A percentile compares a stretch with the other conserved stretches of the same genome.
Evolutionary conservation across 2,888 invertebrate genomes (phyloP).

Genomic region (Cerastis leucographa): DNA sequence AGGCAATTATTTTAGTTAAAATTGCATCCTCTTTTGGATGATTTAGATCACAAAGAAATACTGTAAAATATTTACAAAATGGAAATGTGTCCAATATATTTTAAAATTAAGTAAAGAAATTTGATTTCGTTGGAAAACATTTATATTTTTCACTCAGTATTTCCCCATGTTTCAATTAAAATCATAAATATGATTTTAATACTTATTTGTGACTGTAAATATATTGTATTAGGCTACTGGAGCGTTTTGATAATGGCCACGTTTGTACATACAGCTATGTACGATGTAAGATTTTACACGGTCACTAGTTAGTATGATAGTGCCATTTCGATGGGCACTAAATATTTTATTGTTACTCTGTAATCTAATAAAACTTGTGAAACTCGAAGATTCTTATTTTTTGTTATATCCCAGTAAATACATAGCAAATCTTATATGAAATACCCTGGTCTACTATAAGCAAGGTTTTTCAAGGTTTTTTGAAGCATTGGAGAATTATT

Average conservation of each 20-base stretch:
- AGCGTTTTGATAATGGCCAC: constrained; percentile 75
- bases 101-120: constrained; percentile 40
- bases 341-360: constrained; percentile 85
- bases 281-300: constrained; percentile 85
- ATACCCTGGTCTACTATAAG: no score
- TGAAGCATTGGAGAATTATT: no score
- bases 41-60: constrained; percentile 25
- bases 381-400: constrained; percentile 35
- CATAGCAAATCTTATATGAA: background rate
- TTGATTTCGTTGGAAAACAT: constrained; percentile 42
- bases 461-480: no score
- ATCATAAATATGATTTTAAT: constrained; percentile 61
- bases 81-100: constrained; percentile 40
- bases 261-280: constrained; percentile 78
- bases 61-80: constrained; percentile 45
- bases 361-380: constrained; percentile 79
- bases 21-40: constrained; percentile 29
- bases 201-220: constrained; percentile 73
- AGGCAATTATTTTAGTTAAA: constrained; percentile 39
- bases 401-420: background rate
- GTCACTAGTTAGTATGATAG: constrained; percentile 76
- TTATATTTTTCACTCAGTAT: constrained; percentile 32
- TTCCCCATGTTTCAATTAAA: constrained; percentile 42
- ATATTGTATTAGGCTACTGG: constrained; percentile 66
- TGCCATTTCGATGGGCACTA: constrained; percentile 84